Base-by-base conservation (phyloP, 2,113 vertebrate species). In the Pangasianodon hypophthalmus region DNA sequence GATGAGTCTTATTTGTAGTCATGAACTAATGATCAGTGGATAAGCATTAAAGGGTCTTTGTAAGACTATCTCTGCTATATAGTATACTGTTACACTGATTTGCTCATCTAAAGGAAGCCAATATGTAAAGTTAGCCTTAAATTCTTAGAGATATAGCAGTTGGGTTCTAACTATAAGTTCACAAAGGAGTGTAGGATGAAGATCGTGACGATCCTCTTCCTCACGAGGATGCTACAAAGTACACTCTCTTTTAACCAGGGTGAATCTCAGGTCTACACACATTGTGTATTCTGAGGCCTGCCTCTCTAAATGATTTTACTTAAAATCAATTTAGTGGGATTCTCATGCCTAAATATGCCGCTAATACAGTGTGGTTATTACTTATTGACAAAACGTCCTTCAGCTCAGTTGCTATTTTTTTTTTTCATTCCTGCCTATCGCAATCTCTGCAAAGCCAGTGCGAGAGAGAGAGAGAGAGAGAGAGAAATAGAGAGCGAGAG, bases 311-410 rank as follows among this genome's bases (percentile, higher is more conserved):
- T 87, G 89, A 91, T 90, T 92, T 91, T 91, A 90, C 92, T 85
- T 91, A 90, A 90, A 93, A 91, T 88, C 88, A 91, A 88, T 91
- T 92, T 90, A 83, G 77, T 75, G 80, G 79, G 91, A 92, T 92
- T 92, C 91, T 92, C 85, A 86, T 92, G 50, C 88, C 89, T 92
- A 92, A 91, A 92, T 90, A 92, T 93, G 91, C 89, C 87, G 90
- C 90, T 93, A 92, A 92, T 92, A 87, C 90, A 91, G 87, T 88
- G 90, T 92, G 92, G 86, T 90, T 91, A 94, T 94, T 93, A 90
- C 92, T 93, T 93, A 93, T 94, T 67, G 93, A 94, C 92, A 92
- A 94, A 91, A 88, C 86, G 90, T 92, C 91, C 91, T 91, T 93
- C 90, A 90, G 67, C 91, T 37, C 56, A 69, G 52, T 54, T 58